phyloP scores from a whole-genome alignment of 2,888 invertebrate species.

The Mimas tiliae region DNA sequence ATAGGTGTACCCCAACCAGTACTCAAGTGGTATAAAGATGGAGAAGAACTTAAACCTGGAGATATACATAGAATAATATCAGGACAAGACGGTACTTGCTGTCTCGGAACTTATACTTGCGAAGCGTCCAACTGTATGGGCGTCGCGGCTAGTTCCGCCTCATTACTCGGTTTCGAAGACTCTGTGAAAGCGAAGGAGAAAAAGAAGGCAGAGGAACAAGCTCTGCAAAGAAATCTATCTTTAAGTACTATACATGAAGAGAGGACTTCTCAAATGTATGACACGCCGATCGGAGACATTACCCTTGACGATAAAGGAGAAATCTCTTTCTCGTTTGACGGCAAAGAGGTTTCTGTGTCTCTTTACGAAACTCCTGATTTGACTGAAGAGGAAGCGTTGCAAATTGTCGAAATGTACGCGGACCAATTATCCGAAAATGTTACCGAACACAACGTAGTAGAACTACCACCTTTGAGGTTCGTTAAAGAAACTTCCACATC shows the following conservation, averaged over 20 bases:
- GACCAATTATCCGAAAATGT: slow-evolving; percentile 96
- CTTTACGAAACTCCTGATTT: slow-evolving; percentile 96
- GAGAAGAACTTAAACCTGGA: slow-evolving; percentile 94
- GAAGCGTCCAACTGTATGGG: slow-evolving; percentile 97
- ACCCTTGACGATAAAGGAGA: slow-evolving; percentile 93
- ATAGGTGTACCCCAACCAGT: slow-evolving; percentile 95
- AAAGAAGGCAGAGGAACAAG: slow-evolving; percentile 79
- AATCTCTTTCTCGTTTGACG: slow-evolving; percentile 95
- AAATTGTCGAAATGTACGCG: slow-evolving; percentile 97
- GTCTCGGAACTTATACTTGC: slow-evolving; percentile 95
- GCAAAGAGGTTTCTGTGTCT: slow-evolving; percentile 95
- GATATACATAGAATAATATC: slow-evolving; percentile 96
- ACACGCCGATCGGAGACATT: slow-evolving; percentile 90
- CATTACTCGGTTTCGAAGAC: slow-evolving; percentile 94
- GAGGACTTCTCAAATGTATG: slow-evolving; percentile 94
- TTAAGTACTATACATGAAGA: slow-evolving; percentile 96
- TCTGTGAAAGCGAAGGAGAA: slow-evolving; percentile 83
- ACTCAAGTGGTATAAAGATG: slow-evolving; percentile 97
- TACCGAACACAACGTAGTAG: slow-evolving; percentile 92
- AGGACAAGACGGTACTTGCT: slow-evolving; percentile 95
- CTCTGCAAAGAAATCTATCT: slow-evolving; percentile 90
- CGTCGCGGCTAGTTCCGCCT: slow-evolving; percentile 93
- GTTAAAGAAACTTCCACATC: slow-evolving; percentile 95
- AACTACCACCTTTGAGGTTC: slow-evolving; percentile 93
- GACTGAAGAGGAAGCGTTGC: slow-evolving; percentile 95